Percentiles rank a stretch among this genome's conserved stretches.
phyloP scores from a whole-genome alignment of 2,113 vertebrate genomes.

The Austrofundulus limnaeus region DNA sequence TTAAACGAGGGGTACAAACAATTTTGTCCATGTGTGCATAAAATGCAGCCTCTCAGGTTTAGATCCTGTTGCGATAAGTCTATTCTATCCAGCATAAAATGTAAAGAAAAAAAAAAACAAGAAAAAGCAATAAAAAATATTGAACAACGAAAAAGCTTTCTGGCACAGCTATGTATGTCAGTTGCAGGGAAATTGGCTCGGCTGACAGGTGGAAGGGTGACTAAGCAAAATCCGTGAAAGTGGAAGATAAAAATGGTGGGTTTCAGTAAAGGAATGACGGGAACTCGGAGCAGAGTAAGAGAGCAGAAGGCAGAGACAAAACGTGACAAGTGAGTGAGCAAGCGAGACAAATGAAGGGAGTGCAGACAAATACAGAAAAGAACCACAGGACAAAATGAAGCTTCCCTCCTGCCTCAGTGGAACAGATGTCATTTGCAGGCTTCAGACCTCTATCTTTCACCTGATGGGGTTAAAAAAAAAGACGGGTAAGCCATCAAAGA shows the following conservation, averaged over 20 bases:
- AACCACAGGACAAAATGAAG: background rate
- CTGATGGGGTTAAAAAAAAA: background rate
- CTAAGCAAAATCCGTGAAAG: slow-evolving; percentile 43
- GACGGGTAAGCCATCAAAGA: slow-evolving; percentile 3
- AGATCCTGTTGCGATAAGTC: background rate
- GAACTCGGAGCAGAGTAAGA: slow-evolving; percentile 21
- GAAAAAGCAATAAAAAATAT: slow-evolving; percentile 8
- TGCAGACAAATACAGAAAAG: slow-evolving; percentile 1
- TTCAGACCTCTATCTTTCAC: background rate
- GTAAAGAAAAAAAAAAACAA: slow-evolving; percentile 9
- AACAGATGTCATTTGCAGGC: slow-evolving; percentile 9
- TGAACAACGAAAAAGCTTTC: slow-evolving; percentile 29
- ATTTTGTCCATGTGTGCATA: too few species aligned
- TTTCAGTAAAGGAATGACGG: slow-evolving; percentile 28
- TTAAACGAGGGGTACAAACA: too few species aligned
- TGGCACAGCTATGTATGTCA: slow-evolving; percentile 47
- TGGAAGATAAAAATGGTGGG: slow-evolving; percentile 34
- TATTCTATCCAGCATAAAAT: background rate
- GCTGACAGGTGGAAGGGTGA: slow-evolving; percentile 44
- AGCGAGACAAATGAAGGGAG: slow-evolving; percentile 23
- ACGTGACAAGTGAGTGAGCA: slow-evolving; percentile 20
- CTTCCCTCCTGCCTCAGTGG: background rate
- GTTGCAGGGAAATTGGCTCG: slow-evolving; percentile 19
- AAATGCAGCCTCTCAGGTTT: background rate
- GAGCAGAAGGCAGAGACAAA: slow-evolving; percentile 16